phyloP scores from a whole-genome alignment of 2,113 vertebrate species.

The Tychaedon coryphoeus region DNA sequence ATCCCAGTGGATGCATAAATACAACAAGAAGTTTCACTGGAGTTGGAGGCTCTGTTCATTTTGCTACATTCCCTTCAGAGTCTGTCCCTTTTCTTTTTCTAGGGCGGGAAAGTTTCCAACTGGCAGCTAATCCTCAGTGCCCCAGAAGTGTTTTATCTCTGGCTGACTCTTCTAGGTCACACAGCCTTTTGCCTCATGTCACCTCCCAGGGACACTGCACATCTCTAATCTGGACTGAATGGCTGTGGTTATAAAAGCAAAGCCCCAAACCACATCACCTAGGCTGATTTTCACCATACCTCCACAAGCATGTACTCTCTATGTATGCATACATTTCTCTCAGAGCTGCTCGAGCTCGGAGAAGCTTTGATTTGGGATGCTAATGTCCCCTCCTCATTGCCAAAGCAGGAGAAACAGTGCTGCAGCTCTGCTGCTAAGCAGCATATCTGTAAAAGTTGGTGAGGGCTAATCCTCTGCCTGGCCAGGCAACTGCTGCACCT shows the following conservation, averaged over 20 bases:
- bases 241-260: not conserved
- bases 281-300: not conserved
- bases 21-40: not conserved
- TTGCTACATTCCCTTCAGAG: not conserved
- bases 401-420: not conserved
- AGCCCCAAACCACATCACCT: not conserved
- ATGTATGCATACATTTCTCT: not conserved
- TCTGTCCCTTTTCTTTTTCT: not conserved
- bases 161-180: not conserved
- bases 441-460: not conserved
- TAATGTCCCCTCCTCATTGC: not conserved
- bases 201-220: not conserved
- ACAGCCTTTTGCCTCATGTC: not conserved
- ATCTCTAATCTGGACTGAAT: not conserved
- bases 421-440: not conserved
- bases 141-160: not conserved
- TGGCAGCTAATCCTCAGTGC: not conserved
- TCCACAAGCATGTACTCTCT: not conserved
- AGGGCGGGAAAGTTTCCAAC: not conserved
- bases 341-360: fast-evolving
- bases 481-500: not conserved
- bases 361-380: not conserved
- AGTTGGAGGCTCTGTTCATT: not conserved
- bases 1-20: not conserved
- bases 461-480: not conserved